Conservation (phyloP, 1,140 invertebrate genomes). For the Pteromalus puparum region DNA sequence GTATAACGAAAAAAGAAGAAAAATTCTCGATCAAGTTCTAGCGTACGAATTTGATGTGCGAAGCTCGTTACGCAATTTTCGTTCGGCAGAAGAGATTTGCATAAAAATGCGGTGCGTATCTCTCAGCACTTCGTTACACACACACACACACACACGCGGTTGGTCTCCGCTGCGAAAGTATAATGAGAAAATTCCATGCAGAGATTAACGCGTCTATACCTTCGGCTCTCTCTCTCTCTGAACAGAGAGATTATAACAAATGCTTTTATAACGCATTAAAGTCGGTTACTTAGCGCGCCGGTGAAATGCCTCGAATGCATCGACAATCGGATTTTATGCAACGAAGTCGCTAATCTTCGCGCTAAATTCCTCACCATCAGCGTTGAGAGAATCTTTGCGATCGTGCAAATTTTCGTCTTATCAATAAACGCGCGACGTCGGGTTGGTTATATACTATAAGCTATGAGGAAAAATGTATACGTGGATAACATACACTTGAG, state of each 20-base stretch:
- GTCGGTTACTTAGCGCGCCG: not conserved
- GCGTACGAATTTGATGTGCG: too few species aligned
- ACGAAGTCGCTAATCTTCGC: not conserved
- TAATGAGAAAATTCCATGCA: constrained; percentile 49
- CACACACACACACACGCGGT: not conserved
- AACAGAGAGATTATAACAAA: constrained; percentile 30
- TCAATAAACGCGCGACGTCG: not conserved
- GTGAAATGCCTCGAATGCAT: not conserved
- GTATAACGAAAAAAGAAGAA: not conserved
- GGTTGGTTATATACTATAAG: too few species aligned
- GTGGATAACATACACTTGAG: too few species aligned
- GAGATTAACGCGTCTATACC: constrained; percentile 32
- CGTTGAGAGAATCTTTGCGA: too few species aligned
- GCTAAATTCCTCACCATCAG: constrained; percentile 2
- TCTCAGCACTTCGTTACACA: constrained; percentile 28
- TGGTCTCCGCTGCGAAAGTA: constrained; percentile 19
- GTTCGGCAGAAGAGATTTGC: constrained; percentile 16
- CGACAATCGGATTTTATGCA: not conserved
- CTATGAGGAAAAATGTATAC: not conserved
- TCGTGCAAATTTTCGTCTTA: constrained; percentile 10
- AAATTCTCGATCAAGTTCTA: not conserved
- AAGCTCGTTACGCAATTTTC: constrained; percentile 21
- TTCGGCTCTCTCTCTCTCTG: not conserved
- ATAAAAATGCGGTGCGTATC: constrained; percentile 32
- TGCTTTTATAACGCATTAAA: constrained; percentile 27